Evolutionary conservation across 2,888 invertebrate genomes (phyloP), one percentile per base, ranked within the genome.

Genomic region (Coenonympha arcania): DNA sequence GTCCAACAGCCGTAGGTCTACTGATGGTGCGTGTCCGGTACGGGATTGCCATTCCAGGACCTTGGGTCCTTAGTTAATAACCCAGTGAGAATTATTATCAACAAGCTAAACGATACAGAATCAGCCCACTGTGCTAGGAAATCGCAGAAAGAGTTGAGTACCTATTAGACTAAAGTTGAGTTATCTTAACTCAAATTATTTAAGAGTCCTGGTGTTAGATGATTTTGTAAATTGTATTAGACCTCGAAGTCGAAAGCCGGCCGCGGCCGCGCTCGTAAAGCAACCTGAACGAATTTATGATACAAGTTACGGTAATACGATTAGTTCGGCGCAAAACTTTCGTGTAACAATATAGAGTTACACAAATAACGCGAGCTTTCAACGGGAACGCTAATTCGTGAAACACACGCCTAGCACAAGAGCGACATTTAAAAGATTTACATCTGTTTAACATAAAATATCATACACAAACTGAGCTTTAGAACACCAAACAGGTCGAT

Each of bases 341-440:
- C 55, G 47, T 52, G 50, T 51, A 50, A 56, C 45, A 51, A 53
- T 31, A 41, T 34, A 20, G 59, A 57, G 56, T 57, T 57, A 56
- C 57, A 59, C 58, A 57, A 60, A 57, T 55, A 59, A 55, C 61
- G 49, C 50, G 57, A 56, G 57, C 58, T 58, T 22, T 57, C 64
- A 73, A 79, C 79, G 76, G 79, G 77, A 78, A 70, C 67, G 62
- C 63, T 75, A 73, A 76, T 73, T 73, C 70, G 76, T 72, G n/a
- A 70, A 70, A 66, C 70, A 69, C 68, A 65, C 70, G 69, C 68
- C 2, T 24, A 15, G 22, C 4, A 24, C 15, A 39, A 13, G 39
- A 24, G 24, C 9, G 2, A 33, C 15, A 8, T 16, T 3, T 3
- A 16, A 15, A 0, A 33, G n/a, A 33, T 8, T 16, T 33, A 1